Conservation (phyloP, 2,888 invertebrate genomes). For the Eudasyphora cyanicolor region DNA sequence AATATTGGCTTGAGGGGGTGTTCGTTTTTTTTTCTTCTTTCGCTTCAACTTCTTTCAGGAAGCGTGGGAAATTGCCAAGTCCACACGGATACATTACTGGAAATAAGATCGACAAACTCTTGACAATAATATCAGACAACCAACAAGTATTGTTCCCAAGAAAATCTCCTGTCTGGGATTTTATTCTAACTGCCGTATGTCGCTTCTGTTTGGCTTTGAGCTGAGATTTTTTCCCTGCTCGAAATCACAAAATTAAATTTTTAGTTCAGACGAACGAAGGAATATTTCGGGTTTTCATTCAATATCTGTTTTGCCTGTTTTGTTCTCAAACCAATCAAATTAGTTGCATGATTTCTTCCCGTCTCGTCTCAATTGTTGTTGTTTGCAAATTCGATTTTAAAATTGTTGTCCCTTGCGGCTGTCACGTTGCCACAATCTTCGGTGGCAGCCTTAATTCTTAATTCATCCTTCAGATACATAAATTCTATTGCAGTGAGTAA, state of each 20-base stretch:
- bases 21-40: constrained; percentile 16
- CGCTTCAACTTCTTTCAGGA: constrained; percentile 46
- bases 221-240: neutral
- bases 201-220: too few species aligned
- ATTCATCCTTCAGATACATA: constrained; percentile 34
- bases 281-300: neutral
- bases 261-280: neutral
- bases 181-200: neutral
- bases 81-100: neutral
- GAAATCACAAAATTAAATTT: neutral
- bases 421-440: constrained; percentile 66
- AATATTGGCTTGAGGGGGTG: constrained; percentile 58
- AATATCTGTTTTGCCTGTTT: neutral
- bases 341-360: constrained; percentile 4
- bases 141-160: neutral
- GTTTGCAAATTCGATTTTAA: neutral
- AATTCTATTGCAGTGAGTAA: constrained; percentile 51
- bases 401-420: constrained; percentile 61
- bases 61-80: constrained; percentile 64
- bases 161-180: neutral
- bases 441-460: constrained; percentile 18
- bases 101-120: neutral
- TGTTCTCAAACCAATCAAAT: constrained; percentile 26
- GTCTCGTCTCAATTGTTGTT: neutral
- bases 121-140: neutral